A percentile compares a stretch with the other conserved stretches of the same genome.
These are phyloP conservation scores for Scytalopus superciliaris DNA, from an alignment of 2,113 vertebrate species.

Conservation along the genomic window DNA sequence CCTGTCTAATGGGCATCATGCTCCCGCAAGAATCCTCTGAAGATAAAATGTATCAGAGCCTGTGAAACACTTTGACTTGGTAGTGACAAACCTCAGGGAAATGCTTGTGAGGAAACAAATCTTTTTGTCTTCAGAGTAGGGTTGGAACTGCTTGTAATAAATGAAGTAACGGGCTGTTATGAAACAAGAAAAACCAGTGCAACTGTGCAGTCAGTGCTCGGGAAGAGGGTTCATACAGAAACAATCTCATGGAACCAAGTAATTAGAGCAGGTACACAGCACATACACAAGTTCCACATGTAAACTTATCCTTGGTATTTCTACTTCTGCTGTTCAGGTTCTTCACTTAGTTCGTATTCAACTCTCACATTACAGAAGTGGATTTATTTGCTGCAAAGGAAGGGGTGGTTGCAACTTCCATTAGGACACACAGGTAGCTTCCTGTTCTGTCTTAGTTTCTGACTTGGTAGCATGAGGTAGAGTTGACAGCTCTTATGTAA, in stretches of 20 bases:
- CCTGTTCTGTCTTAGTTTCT: not conserved
- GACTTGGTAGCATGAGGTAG: not conserved
- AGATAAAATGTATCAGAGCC: not conserved
- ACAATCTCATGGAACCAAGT: rapidly evolving
- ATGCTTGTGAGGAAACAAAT: not conserved
- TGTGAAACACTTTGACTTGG: not conserved
- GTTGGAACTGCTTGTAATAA: not conserved
- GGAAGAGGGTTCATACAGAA: not conserved
- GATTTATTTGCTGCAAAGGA: not conserved
- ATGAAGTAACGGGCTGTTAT: rapidly evolving
- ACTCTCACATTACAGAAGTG: not conserved
- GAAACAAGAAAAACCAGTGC: not conserved
- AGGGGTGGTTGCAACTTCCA: not conserved
- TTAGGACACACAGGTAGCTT: rapidly evolving
- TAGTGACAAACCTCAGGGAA: not conserved
- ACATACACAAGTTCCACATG: not conserved
- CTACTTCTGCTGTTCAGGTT: not conserved
- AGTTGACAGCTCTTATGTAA: not conserved
- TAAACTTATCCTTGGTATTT: not conserved
- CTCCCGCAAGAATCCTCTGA: not conserved
- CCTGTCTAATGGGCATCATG: not conserved
- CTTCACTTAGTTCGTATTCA: not conserved
- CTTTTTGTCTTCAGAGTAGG: not conserved
- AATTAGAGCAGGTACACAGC: not conserved
- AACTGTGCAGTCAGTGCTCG: not conserved